Conservation (phyloP, 2,797 vertebrate species). For the Yasuhikotakia modesta region DNA sequence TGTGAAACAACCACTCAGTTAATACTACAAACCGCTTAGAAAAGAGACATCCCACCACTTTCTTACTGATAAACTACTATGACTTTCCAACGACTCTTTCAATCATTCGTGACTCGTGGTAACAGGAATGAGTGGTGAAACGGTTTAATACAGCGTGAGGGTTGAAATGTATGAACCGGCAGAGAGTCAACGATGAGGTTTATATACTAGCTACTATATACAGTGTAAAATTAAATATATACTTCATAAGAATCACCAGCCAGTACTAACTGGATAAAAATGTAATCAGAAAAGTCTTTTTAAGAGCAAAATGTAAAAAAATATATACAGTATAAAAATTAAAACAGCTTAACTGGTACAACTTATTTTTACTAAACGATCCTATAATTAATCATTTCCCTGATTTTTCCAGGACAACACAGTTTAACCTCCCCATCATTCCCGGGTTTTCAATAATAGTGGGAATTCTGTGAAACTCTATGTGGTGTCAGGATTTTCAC, state of each 20-base stretch:
- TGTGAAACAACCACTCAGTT: constrained; percentile 6
- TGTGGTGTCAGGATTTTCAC: neutral
- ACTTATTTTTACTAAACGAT: neutral
- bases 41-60: neutral
- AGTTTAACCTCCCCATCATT: neutral
- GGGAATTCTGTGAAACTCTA: neutral
- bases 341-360: neutral
- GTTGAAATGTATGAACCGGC: too few relatives aligned
- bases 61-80: neutral
- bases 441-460: neutral
- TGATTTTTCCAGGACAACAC: neutral
- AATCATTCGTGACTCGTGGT: neutral
- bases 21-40: neutral
- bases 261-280: neutral
- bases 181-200: too few relatives aligned
- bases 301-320: neutral
- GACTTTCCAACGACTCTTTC: neutral
- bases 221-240: too few relatives aligned
- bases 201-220: too few relatives aligned
- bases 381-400: too few relatives aligned
- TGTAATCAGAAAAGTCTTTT: neutral
- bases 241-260: neutral
- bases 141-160: neutral
- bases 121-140: neutral
- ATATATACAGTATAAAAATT: neutral